Base-by-base conservation (phyloP, 2,888 invertebrate species). In the Chironomus riparius region DNA sequence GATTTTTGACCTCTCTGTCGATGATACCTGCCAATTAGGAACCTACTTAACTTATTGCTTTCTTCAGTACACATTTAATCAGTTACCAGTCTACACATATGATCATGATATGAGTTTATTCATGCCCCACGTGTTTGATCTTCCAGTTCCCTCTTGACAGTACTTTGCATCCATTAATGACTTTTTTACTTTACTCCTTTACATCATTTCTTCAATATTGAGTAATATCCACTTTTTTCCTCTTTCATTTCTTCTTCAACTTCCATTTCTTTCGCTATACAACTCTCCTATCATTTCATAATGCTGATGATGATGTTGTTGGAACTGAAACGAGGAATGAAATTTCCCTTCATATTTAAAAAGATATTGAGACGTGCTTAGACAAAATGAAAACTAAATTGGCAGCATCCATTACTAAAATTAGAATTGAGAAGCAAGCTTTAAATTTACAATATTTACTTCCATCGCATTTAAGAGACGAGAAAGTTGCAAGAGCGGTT, bases 381-480 rank as follows among this genome's bases (percentile, higher is more conserved):
- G 89, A 91, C 88, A 82, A 85, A 7, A 87, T 88, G 79, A 86
- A 90, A 75, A 88, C 91, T 0, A 88, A 88, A 78, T 84, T 94
- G 48, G 92, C 92, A 0, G 94, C 94, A 0, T 90, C 92, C 0
- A 87, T 94, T 62, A 90, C 93, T 0, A 86, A 92, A 77, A 86
- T 93, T 78, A 86, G 93, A 13, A 93, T 94, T 28, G 88, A 89
- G 79, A 89, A 90, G 79, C 89, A 88, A 69, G 93, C 93, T 0
- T 86, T 91, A 47, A 85, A 87, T 50, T 82, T 90, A 79, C 88
- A 89, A 48, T 88, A 92, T 73, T 84, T 94, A 70, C 83, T 94
- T 18, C 93, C 94, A 0, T 80, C 83, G 0, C 92, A 92, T 82
- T 84, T 94, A 78, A 87, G 90, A 77, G 90, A 92, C 78, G 91